Base-by-base conservation (phyloP, 2,797 vertebrate genomes). In the Tokudaia muenninki region DNA sequence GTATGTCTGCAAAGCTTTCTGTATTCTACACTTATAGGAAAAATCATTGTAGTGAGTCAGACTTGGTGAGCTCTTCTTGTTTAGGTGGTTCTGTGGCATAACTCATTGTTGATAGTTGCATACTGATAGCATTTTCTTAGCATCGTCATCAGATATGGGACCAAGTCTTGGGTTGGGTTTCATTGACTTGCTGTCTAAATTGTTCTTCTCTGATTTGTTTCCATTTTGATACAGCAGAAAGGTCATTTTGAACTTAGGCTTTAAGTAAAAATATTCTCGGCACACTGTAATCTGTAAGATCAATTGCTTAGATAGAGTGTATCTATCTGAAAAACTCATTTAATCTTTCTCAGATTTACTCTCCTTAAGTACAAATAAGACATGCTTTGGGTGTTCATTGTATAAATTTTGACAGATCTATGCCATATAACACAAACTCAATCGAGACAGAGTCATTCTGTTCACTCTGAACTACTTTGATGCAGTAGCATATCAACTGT, bases 401-500 rank as follows among this genome's bases (percentile, higher is more conserved):
- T 10, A 14, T 63, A 31, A 65, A 75, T 92, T 94, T 96, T 75
- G 52, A 87, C 21, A 77, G 55, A 87, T 55, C 1, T 29, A 65
- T 72, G 50, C 5, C 34, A 31, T 5, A 9, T 65, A 92, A 29
- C 41, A 19, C 34, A 61, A 75, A 44, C 50, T 4, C 29, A 77
- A 4, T 74, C 29, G 87, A 94, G 41, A n/a, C 1, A 74, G 17
- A 89, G 50, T 14, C 9, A 67, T 6, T 6, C 6, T 2, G 59
- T 22, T 79, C 65, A 21, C 17, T 65, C 21, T 75, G 17, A 34
- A 34, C 26, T 24, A 81, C 19, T 31, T 9, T 9, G 6, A 11
- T 22, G 3, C 72, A 2, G n/a, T 52, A 37, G 24, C 12, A 50
- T 34, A 79, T 2, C 12, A 52, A 12, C 0, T 0, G 8, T 0